A percentile compares a stretch with the other conserved stretches of the same genome.
Evolutionary conservation across 2,888 invertebrate species (phyloP).

Genomic region (Ganaspis brasiliensis): DNA sequence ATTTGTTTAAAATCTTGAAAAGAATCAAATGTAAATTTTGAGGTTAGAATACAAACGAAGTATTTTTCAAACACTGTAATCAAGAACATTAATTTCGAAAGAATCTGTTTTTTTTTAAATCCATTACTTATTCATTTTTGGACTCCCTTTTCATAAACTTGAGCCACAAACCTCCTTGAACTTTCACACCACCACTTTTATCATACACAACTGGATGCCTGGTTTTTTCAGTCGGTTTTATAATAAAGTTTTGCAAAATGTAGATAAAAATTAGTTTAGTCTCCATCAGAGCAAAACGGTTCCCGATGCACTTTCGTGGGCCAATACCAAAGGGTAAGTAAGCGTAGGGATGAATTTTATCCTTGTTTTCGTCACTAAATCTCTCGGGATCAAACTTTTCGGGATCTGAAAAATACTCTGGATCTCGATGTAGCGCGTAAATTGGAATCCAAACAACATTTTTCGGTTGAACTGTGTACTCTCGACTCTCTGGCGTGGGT

Average conservation of each 20-base stretch:
- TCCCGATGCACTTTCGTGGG: conserved; percentile 76
- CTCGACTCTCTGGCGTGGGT: too few relatives aligned
- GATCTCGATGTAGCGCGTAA: conserved; percentile 68
- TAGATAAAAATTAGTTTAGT: conserved; percentile 65
- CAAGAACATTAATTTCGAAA: too few relatives aligned
- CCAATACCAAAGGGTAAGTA: conserved; percentile 78
- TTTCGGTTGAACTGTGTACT: too few relatives aligned
- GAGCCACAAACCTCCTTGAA: neutral
- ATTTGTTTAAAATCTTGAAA: too few relatives aligned
- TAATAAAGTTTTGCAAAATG: conserved; percentile 63
- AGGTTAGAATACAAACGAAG: too few relatives aligned
- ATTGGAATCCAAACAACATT: conserved; percentile 66
- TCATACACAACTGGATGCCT: conserved; percentile 17
- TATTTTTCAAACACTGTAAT: too few relatives aligned
- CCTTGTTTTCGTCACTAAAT: too few relatives aligned
- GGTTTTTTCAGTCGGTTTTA: conserved; percentile 55
- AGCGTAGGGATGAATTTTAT: conserved; percentile 75
- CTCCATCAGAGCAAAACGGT: conserved; percentile 65
- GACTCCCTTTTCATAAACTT: too few relatives aligned
- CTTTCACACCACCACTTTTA: neutral
- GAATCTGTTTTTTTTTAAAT: too few relatives aligned
- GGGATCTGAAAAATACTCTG: conserved; percentile 69
- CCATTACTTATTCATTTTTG: too few relatives aligned
- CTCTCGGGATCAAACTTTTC: conserved; percentile 51
- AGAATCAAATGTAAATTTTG: too few relatives aligned